Evolutionary conservation across 2,797 vertebrate species (phyloP), one percentile per base, ranked within the genome.

Genomic region (Semaprochilodus insignis): DNA sequence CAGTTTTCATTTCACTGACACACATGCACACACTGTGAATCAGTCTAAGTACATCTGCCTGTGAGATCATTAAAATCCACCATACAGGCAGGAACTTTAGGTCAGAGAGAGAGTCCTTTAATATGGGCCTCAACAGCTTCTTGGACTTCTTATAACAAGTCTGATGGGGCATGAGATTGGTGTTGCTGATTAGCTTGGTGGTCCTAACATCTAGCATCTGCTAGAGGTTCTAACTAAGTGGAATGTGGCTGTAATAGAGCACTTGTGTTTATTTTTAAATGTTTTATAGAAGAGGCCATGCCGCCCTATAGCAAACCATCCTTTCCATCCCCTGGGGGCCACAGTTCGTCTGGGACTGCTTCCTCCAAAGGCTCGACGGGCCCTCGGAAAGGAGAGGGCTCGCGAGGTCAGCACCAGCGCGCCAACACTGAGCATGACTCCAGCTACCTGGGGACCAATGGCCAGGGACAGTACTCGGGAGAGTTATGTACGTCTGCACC

Each of bases 341-440:
- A 99, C 91, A 99, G 97, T 90, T 99, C 98, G 62, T 97, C 97
- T n/a, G 98, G 98, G 89, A 99, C 98, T 21, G 91, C 95, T 66
- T 99, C 98, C 90, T 99, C 98, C 69, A 99, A 98, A 92, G 97
- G 97, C 87, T 99, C 98, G 0, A 99, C 98, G 0, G 98, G 98
- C 90, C 96, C 97, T 51, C 96, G 97, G 87, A 99, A 99, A 95
- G 86, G 93, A 0, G 98, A 99, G 79, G 95, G 95, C 19, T 93
- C 97, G 73, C 93, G 96, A 85, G 94, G 96, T 80, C 94, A 94
- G 85, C 97, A 98, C 84, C 97, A 98, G 92, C 94, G 95, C 89
- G 96, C 96, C 85, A 90, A 94, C 91, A 93, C 93, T 67, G 98
- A 99, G 92, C 97, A 99, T 86, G 96, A 98, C 85, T 88, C 95